phyloP scores from a whole-genome alignment of 2,797 vertebrate genomes.

The Huso huso region DNA sequence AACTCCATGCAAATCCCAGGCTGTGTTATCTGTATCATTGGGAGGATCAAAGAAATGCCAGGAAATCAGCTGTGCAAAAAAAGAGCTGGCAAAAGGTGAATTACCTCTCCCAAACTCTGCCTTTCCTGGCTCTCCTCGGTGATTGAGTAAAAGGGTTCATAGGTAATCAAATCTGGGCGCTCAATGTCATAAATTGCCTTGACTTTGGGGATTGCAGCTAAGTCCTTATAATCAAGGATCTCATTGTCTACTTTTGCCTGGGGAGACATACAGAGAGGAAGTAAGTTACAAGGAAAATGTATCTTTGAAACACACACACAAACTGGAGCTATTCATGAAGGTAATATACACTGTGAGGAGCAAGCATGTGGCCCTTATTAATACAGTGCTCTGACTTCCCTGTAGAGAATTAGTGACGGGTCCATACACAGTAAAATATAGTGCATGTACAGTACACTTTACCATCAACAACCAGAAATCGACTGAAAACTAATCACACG shows the following conservation, averaged over 20 bases:
- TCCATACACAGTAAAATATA: too few relatives aligned
- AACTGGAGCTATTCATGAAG: conserved; percentile 19
- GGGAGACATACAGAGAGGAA: conserved; percentile 46
- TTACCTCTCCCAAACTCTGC: conserved; percentile 97
- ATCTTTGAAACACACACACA: conserved; percentile 12
- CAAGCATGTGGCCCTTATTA: too few relatives aligned
- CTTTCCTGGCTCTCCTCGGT: conserved; percentile 89
- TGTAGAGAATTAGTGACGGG: too few relatives aligned
- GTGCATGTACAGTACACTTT: too few relatives aligned
- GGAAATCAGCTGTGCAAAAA: neutral
- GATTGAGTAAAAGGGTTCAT: conserved; percentile 93
- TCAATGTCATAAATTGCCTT: conserved; percentile 99
- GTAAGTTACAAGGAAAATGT: neutral
- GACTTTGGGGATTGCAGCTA: conserved; percentile 99
- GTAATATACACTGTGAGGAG: neutral
- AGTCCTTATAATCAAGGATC: conserved; percentile 99
- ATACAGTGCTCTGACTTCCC: too few relatives aligned
- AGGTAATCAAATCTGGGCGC: conserved; percentile 96
- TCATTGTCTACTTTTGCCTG: conserved; percentile 99
- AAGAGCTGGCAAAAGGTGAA: conserved; percentile 6
- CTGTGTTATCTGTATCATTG: neutral
- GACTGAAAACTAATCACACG: too few relatives aligned
- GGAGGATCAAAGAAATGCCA: too few relatives aligned
- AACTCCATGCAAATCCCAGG: neutral
- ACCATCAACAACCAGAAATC: too few relatives aligned